Base-by-base conservation (phyloP, 2,113 vertebrate genomes). In the Murina feae region DNA sequence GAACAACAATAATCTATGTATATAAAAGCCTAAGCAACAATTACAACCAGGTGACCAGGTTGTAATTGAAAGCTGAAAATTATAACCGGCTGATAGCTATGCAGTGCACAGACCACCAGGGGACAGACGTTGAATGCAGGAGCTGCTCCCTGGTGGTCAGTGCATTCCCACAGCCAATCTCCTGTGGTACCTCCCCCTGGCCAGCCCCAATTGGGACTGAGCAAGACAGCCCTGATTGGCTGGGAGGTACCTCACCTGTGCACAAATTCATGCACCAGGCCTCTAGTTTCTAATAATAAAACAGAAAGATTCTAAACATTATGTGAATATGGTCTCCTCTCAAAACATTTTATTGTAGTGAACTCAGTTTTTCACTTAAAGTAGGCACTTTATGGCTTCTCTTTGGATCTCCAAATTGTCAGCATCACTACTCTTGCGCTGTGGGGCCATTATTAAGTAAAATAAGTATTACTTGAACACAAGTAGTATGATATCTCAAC, bases 141-240 rank as follows among this genome's bases (percentile, higher is more conserved):
- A 60, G 23, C 58, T 60, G 23, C 23, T 4, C 23, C 58, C 58
- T 60, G 58, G 58, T 60, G 58, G 23, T 60, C 58, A 60, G 58
- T 60, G 7, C 3, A 1, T 25, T 60, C 58, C 10, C 58, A 60
- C 23, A 60, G 58, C 10, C 23, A 60, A 60, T 10, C 9, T 60
- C 58, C 55, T 4, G 1, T 10, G 4, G 9, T 11, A 1, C 10
- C 9, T 28, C 55, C 55, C 55, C 10, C 58, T 0, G 1, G 58
- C 58, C 23, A 28, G 9, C 23, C 58, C 58, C 25, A 60, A 60
- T 60, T 60, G 25, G 58, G 25, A 60, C 23, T 60, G 23, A 10
- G 25, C 4, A 3, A 60, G 23, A 60, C 25, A 25, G 58, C 58
- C 25, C 58, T 25, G 25, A 60, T 28, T 28, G 25, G 23, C 58